Evolutionary conservation across 2,888 invertebrate species (phyloP), one percentile per base, ranked within the genome.

Genomic region (Lathronympha strigana): DNA sequence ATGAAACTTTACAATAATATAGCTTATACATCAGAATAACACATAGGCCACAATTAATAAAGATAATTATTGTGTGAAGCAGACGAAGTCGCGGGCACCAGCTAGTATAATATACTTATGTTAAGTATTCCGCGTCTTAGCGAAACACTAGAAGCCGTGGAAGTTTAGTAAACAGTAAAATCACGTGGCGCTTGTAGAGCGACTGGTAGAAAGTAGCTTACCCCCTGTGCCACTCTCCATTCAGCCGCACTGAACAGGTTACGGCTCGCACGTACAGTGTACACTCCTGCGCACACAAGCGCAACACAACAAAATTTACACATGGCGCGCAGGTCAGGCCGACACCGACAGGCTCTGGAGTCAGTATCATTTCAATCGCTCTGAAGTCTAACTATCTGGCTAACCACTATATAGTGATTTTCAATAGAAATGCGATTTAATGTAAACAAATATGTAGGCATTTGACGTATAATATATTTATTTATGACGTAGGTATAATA

Each of bases 191-290:
- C 74, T 72, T 73, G 79, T 73, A 72, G 77, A 73, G 69, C 76
- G 78, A 80, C 83, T 80, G 82, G 86, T 91, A 91, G 91, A 91
- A 91, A 91, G 90, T 90, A 88, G 89, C 86, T 85, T 86, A 86
- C 88, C 87, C 88, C 87, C 83, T 87, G 84, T 79, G 83, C 87
- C 83, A 86, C 86, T 90, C 89, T 90, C 89, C 89, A 91, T 90
- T 90, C 87, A 91, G 79, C 82, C 80, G 82, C 80, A 79, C 76
- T 76, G 85, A 89, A 90, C 91, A 88, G 87, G 90, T 90, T 88
- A 82, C 81, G 78, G 84, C 86, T 86, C 76, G 87, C 86, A 86
- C 84, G 74, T 55, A 70, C 71, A n/a, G n/a, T n/a, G 69, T 66
- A 76, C 50, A 47, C 68, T 61, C 54, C 23, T 60, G 61, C 57